These are phyloP conservation scores for Cyanoramphus novaezelandiae DNA, from an alignment of 2,113 vertebrate genomes.

Conservation along the genomic window DNA sequence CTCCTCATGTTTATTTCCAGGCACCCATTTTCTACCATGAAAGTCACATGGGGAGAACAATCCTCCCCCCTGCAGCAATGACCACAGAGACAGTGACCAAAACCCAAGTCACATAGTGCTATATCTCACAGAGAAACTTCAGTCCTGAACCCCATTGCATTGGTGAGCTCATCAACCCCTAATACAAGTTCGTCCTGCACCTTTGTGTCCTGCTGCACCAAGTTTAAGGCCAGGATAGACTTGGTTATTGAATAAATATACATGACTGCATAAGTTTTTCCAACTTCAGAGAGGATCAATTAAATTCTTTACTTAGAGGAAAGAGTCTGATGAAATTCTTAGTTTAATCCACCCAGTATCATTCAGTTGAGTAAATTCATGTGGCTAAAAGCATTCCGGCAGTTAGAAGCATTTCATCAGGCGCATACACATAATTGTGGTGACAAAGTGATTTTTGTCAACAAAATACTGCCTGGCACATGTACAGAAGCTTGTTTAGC, in stretches of 20 bases:
- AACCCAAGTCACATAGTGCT: rapidly evolving
- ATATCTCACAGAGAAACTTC: background rate
- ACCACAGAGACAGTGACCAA: rapidly evolving
- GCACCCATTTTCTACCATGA: background rate
- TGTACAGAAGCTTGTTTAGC: background rate
- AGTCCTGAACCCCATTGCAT: background rate
- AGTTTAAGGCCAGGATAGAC: background rate
- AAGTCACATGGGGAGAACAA: rapidly evolving
- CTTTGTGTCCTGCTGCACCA: background rate
- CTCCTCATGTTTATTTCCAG: background rate
- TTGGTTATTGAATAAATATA: constrained; percentile 35
- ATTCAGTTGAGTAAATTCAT: constrained; percentile 41
- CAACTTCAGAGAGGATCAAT: constrained; percentile 45
- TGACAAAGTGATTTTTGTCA: constrained; percentile 50
- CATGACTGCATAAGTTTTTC: background rate
- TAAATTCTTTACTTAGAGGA: constrained; percentile 45
- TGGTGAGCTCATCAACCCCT: background rate
- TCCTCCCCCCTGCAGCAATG: background rate
- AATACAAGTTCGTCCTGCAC: background rate
- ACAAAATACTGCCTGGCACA: constrained; percentile 23
- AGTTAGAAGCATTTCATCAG: constrained; percentile 52
- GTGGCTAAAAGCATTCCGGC: constrained; percentile 49
- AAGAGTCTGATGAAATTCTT: constrained; percentile 29
- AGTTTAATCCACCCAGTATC: constrained; percentile 34
- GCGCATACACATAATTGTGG: background rate